Evolutionary conservation across 2,113 vertebrate species (phyloP).

Genomic region (Castor canadensis): DNA sequence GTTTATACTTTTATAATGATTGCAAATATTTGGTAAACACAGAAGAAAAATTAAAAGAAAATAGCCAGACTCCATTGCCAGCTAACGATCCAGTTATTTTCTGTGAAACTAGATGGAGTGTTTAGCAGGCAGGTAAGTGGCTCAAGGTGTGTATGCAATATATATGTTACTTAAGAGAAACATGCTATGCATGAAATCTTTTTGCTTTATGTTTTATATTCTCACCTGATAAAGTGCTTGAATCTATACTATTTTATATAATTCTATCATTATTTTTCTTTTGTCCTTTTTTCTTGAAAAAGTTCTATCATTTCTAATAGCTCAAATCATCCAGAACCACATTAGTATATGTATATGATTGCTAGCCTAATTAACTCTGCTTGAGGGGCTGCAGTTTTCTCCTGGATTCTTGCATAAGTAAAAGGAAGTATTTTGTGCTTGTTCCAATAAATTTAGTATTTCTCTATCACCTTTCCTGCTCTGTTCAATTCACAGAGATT

Average conservation of each 20-base stretch:
- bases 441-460: neutral
- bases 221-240: neutral
- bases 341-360: neutral
- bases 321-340: too few species aligned
- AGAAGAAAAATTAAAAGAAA: neutral
- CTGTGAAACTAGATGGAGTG: neutral
- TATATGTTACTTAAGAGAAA: neutral
- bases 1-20: neutral
- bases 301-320: slow-evolving; percentile 10
- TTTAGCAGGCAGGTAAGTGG: neutral
- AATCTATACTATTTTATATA: neutral
- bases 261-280: slow-evolving; percentile 2
- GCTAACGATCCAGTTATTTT: neutral
- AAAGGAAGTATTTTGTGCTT: neutral
- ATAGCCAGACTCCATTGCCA: neutral
- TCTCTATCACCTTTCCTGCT: neutral
- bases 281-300: too few species aligned
- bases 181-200: neutral
- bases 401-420: neutral
- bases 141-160: neutral
- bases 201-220: neutral
- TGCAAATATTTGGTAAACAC: neutral
- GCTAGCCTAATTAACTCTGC: neutral
- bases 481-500: neutral
- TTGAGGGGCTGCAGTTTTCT: neutral